Base-by-base conservation (phyloP, 2,888 invertebrate genomes). In the Meganola albula region DNA sequence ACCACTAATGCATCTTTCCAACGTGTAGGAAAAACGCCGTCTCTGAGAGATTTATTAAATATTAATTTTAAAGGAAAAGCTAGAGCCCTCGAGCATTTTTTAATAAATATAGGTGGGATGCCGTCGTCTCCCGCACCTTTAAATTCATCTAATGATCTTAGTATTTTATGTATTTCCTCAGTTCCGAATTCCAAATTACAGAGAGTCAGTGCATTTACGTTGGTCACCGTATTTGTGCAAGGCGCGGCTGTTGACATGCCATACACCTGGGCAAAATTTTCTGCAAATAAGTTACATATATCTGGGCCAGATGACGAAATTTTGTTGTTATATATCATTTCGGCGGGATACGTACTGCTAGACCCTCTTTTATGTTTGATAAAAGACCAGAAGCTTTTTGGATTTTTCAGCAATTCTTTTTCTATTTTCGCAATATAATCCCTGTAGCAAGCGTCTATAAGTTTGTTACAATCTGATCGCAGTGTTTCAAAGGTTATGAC, bases 211-310 rank as follows among this genome's bases (percentile, higher is more conserved):
- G 14, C 26, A 10, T 10, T 10, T 16, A 7, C 7, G 10, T 8
- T 16, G 9, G 13, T 16, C 10, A 9, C 9, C 1, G 13, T 5
- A 8, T 16, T 26, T 14, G 26, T 16, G 2, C 3, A 10, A 18
- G 10, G 3, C 1, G 9, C 11, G 2, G 8, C 2, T 2, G 26
- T 16, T n/a, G 26, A 18, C 10, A 11, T 10, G 12, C n/a, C 18
- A 11, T 27, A 27, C 8, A 27, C 26, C 18, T 27, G 26, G 8
- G 26, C 26, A 27, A 27, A 27, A 8, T 27, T 27, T 18, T 34
- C 18, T 0, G 39, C 22, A 28, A 28, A 28, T 20, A 28, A 9
- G 13, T 22, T 28, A 22, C 28, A 28, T 12, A 27, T 12, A 12
- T 21, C 21, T 7, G 4, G 9, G 6, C 28, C 28, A 1, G 9